Evolutionary conservation across 2,888 invertebrate genomes (phyloP).

Genomic region (Drosophila formosana): DNA sequence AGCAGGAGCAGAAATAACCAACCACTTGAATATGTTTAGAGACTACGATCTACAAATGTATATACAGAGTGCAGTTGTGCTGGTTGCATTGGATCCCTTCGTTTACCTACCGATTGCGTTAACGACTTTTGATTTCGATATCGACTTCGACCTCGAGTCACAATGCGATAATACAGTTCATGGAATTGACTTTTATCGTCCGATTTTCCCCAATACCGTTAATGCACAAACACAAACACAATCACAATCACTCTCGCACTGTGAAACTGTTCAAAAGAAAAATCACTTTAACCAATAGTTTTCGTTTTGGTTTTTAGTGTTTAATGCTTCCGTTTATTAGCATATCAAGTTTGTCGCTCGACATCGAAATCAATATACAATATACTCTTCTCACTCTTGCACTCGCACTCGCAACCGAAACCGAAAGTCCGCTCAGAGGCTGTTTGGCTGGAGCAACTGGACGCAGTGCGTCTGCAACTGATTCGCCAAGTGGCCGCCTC

Average conservation of each 20-base stretch:
- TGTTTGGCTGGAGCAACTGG: slow-evolving; percentile 8
- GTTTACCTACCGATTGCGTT: slow-evolving; percentile 43
- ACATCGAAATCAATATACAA: background rate
- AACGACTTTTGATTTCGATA: slow-evolving; percentile 53
- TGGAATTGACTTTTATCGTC: slow-evolving; percentile 36
- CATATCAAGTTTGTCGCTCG: slow-evolving; percentile 57
- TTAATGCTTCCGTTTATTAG: slow-evolving; percentile 53
- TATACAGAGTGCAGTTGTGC: slow-evolving; percentile 46
- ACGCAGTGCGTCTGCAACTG: slow-evolving; percentile 29
- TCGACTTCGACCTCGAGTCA: slow-evolving; percentile 15
- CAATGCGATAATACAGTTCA: slow-evolving; percentile 35
- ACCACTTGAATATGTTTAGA: too few species aligned
- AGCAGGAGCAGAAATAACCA: slow-evolving; percentile 5
- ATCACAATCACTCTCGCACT: slow-evolving; percentile 5
- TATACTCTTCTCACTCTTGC: background rate
- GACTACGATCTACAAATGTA: too few species aligned
- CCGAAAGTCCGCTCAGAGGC: background rate
- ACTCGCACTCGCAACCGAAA: background rate
- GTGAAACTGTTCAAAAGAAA: slow-evolving; percentile 59
- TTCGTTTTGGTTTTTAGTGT: slow-evolving; percentile 35
- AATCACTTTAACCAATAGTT: slow-evolving; percentile 33
- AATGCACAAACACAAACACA: slow-evolving; percentile 28
- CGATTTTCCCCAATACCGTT: slow-evolving; percentile 68
- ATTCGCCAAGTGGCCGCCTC: slow-evolving; percentile 38
- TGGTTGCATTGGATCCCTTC: slow-evolving; percentile 23